A percentile compares a stretch with the other conserved stretches of the same genome.
phyloP scores from a whole-genome alignment of 2,113 vertebrate species.

The Nansenia antarctica region DNA sequence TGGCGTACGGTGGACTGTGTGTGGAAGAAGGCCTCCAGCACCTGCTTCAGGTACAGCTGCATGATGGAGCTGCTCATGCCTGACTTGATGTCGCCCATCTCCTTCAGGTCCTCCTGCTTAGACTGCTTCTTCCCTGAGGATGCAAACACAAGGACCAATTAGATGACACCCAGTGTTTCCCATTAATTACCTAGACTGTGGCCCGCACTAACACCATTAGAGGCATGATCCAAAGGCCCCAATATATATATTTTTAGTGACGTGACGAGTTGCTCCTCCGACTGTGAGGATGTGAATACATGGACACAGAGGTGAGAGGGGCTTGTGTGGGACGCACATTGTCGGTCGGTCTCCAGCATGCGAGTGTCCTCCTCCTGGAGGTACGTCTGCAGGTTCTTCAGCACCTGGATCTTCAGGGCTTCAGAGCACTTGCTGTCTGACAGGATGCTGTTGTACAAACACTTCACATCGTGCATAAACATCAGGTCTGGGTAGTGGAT shows the following conservation, averaged over 20 bases:
- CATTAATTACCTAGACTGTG: too few relatives aligned
- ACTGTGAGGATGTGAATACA: neutral
- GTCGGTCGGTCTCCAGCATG: slow-evolving; percentile 97
- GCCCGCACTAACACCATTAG: neutral
- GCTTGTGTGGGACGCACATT: too few relatives aligned
- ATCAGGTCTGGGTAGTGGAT: slow-evolving; percentile 97
- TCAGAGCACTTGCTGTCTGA: slow-evolving; percentile 89
- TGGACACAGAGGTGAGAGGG: neutral
- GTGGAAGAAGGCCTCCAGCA: slow-evolving; percentile 97
- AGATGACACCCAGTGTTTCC: too few relatives aligned
- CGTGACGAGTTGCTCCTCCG: neutral
- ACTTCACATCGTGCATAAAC: slow-evolving; percentile 95
- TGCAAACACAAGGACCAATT: slow-evolving; percentile 15
- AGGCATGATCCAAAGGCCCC: neutral
- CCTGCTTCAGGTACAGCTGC: slow-evolving; percentile 99
- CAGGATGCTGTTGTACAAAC: slow-evolving; percentile 93
- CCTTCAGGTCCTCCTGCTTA: slow-evolving; percentile 98
- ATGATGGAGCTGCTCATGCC: slow-evolving; percentile 99
- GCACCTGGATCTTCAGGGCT: slow-evolving; percentile 97
- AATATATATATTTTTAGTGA: neutral
- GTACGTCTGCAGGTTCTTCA: slow-evolving; percentile 98
- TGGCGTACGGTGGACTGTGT: slow-evolving; percentile 93
- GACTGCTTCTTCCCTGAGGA: slow-evolving; percentile 93
- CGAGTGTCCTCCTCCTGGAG: slow-evolving; percentile 97
- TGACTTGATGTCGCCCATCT: slow-evolving; percentile 99